Conservation (phyloP, 2,888 invertebrate species). For the Campoplex nolae region DNA sequence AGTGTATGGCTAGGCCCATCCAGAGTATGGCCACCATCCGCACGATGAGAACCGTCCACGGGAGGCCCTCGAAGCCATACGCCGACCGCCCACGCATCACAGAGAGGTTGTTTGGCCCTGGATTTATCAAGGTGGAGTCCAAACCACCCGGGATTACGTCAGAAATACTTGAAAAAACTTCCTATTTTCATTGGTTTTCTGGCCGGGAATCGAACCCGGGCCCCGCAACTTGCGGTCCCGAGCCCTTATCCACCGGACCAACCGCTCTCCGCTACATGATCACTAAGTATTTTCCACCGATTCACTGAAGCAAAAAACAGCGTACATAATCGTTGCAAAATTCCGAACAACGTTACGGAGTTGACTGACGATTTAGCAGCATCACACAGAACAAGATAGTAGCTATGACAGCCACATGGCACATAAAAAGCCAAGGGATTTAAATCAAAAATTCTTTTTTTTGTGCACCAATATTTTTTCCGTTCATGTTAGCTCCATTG, state of each 20-base stretch:
- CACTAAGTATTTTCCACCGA: constrained; percentile 72
- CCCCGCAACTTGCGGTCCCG: no score
- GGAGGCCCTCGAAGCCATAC: no score
- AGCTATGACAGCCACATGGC: constrained; percentile 60
- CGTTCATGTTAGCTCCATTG: constrained; percentile 80
- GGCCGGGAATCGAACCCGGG: no score
- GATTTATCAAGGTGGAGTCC: no score
- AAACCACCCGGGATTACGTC: no score
- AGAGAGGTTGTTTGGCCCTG: no score
- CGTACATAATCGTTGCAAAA: constrained; percentile 75
- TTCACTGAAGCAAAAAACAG: constrained; percentile 72
- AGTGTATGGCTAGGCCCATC: no score
- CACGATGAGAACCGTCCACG: no score
- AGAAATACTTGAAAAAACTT: not conserved
- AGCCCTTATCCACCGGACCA: no score
- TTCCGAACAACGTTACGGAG: constrained; percentile 77
- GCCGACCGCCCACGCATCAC: no score
- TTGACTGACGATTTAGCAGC: constrained; percentile 73
- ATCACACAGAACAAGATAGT: constrained; percentile 65
- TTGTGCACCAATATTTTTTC: constrained; percentile 78
- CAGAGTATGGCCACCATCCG: no score
- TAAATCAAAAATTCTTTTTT: constrained; percentile 64
- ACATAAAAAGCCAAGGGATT: constrained; percentile 63
- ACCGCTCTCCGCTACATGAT: constrained; percentile 67
- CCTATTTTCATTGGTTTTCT: no score